Evolutionary conservation across 1,140 invertebrate species (phyloP).

Genomic region (Drosophila melanica): DNA sequence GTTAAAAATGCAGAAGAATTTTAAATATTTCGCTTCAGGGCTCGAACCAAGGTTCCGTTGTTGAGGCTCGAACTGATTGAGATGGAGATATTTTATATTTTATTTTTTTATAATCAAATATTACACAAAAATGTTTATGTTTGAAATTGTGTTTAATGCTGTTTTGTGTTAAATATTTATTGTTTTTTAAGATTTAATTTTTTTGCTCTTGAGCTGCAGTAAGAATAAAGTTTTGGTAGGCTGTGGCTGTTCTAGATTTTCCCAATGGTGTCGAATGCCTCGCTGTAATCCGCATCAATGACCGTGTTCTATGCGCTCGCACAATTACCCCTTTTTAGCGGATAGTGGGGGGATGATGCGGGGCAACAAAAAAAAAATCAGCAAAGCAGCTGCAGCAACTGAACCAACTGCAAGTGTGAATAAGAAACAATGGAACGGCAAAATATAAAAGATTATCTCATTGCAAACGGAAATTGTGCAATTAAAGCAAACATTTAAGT

Average conservation of each 20-base stretch:
- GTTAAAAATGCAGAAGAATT: too few relatives aligned
- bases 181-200: neutral
- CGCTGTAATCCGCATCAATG: constrained; percentile 33
- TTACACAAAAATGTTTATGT: too few relatives aligned
- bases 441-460: constrained; percentile 72
- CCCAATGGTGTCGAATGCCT: neutral
- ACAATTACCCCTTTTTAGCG: constrained; percentile 23
- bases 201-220: neutral
- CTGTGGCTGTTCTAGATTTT: too few relatives aligned
- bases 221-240: neutral
- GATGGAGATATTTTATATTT: too few relatives aligned
- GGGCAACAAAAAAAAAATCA: too few relatives aligned
- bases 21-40: too few relatives aligned
- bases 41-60: too few relatives aligned
- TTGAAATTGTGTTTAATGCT: too few relatives aligned
- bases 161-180: too few relatives aligned
- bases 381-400: constrained; percentile 10
- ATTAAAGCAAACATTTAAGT: constrained; percentile 68
- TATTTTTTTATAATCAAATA: too few relatives aligned
- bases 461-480: constrained; percentile 74
- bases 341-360: neutral
- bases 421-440: constrained; percentile 33
- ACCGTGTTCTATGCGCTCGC: constrained; percentile 53
- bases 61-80: too few relatives aligned
- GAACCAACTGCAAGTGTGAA: constrained; percentile 14